Evolutionary conservation across 2,888 invertebrate species (phyloP), one percentile per base, ranked within the genome.

Genomic region (Erebia aethiops): DNA sequence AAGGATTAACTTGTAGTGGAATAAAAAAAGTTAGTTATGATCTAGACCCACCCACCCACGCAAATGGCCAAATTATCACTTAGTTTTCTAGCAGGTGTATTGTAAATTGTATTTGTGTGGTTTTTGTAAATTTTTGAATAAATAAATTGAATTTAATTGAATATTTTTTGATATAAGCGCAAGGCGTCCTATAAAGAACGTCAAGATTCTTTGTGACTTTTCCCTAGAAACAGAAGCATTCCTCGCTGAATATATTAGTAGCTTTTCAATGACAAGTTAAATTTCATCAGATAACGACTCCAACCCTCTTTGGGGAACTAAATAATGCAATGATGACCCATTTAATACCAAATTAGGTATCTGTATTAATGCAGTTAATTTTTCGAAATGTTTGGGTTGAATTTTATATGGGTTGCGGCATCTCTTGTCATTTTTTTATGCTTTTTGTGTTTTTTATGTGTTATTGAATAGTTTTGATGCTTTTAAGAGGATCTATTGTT

Each of bases 271-370:
- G 87, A 84, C 84, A 82, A 87, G 86, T 90, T 88, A 85, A 88
- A 88, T 91, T 92, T 91, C 90, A 91, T 88, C 84, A 85, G 83
- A 89, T 88, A 86, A 76, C 46, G 85, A 82, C 77, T 82, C 83
- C 86, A 90, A 89, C 89, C 82, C 78, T 81, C 79, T 80, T 79
- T 84, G 81, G 80, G 86, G 41, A 21, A 73, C 21, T 65, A 61
- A 69, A 86, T 85, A 87, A 84, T 84, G 83, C 81, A 82, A 88
- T 90, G 90, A 92, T 88, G 86, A 85, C 84, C 89, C 86, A 92
- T 91, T 92, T 91, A 91, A 86, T 91, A 91, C 88, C 89, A 91
- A 93, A 92, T 91, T 92, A 91, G 90, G 87, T 86, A 84, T 75
- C 76, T 35, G 67, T 67, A 58, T 64, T 67, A 70, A 70, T 67